Percentiles rank a stretch among this genome's conserved stretches.
These are phyloP conservation scores for Abrostola tripartita DNA, from an alignment of 2,888 invertebrate genomes.

Conservation along the genomic window DNA sequence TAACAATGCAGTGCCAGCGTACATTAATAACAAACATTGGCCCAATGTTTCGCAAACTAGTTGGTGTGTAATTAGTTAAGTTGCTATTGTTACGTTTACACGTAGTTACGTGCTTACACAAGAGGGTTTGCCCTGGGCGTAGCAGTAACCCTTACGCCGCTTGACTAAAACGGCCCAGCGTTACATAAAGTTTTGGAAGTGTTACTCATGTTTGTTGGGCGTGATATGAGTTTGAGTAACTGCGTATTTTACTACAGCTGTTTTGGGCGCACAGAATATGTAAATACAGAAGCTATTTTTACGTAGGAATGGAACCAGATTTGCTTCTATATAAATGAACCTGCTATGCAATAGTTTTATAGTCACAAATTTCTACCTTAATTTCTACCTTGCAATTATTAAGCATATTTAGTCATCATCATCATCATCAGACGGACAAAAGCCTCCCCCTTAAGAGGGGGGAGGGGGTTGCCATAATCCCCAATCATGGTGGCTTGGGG, in stretches of 20 bases:
- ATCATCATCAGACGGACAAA: too few relatives aligned
- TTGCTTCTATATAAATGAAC: not conserved
- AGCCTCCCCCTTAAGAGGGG: too few relatives aligned
- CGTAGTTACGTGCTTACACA: conserved; percentile 25
- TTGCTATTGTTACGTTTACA: conserved; percentile 32
- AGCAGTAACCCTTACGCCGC: conserved; percentile 18
- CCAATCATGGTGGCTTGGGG: too few relatives aligned
- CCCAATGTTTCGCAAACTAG: conserved; percentile 39
- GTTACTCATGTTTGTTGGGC: conserved; percentile 2
- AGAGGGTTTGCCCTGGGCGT: conserved; percentile 36
- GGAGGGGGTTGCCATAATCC: too few relatives aligned
- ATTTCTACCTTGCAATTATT: too few relatives aligned
- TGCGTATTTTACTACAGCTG: not conserved
- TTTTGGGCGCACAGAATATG: not conserved
- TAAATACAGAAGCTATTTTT: not conserved
- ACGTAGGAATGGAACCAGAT: not conserved
- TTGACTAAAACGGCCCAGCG: conserved; percentile 16
- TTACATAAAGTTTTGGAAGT: conserved; percentile 14
- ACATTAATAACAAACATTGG: conserved; percentile 30
- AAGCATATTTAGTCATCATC: too few relatives aligned
- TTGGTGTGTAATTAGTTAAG: conserved; percentile 43
- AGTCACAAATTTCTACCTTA: too few relatives aligned
- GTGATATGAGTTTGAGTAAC: conserved; percentile 1
- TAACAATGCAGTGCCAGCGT: conserved; percentile 22
- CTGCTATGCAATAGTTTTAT: too few relatives aligned